Base-by-base conservation (phyloP, 2,113 vertebrate genomes). In the Leiothrix lutea region DNA sequence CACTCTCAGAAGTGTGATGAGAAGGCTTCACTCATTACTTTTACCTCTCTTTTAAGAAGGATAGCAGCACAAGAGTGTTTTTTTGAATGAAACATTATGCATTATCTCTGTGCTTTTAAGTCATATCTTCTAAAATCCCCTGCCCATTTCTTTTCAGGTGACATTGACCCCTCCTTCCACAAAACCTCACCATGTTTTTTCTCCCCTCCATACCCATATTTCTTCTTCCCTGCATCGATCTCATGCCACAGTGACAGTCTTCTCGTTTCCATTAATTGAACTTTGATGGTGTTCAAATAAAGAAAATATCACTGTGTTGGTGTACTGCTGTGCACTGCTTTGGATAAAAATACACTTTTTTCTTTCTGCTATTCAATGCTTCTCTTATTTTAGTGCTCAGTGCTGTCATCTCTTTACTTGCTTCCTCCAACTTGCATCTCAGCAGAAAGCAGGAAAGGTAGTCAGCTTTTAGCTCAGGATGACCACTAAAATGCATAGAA, bases 271-370 rank as follows among this genome's bases (percentile, higher is more conserved):
- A n/a, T 92, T 95, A 91, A 88, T 26, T 86, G 82, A 90, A 96
- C 88, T 93, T 87, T 89, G 84, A 93, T 86, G 22, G 64, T 91
- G 61, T 91, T 12, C 26, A 96, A 97, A 95, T 93, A 95, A 35
- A 97, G 97, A 92, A 97, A 95, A 62, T 81, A 95, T 66, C 54
- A 57, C 35, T 62, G 58, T 90, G 80, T 91, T 95, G 89, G 86
- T 78, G 38, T 94, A 84, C 94, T 91, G 82, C 82, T 96, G 62
- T 93, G 96, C 83, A 91, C 42, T 25, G 28, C 60, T 90, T 86
- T 93, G 67, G 91, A 95, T 66, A 95, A 95, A 96, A 95, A 97
- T 79, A 83, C 31, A 47, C 73, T 96, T 96, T 81, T 91, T 66
- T 77, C 66, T 72, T 93, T 94, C 74, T 92, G 80, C 54, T 95